These are phyloP conservation scores for Decapterus maruadsi DNA, from an alignment of 2,797 vertebrate genomes.

Conservation along the genomic window DNA sequence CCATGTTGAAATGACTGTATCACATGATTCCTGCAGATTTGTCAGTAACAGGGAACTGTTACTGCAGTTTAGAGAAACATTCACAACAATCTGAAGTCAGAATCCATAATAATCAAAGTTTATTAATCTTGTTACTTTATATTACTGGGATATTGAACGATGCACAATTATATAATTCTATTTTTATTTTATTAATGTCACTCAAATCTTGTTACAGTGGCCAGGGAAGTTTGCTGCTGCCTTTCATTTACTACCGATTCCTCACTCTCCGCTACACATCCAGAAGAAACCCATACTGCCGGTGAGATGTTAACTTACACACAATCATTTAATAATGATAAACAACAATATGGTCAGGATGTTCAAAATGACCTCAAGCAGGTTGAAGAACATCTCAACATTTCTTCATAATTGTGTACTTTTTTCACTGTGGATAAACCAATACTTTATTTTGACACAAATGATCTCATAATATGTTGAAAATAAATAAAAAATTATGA, in stretches of 20 bases:
- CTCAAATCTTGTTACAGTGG: slow-evolving; percentile 85
- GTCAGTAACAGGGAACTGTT: background rate
- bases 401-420: background rate
- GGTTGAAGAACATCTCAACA: background rate
- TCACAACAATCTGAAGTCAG: background rate
- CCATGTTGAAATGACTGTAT: background rate
- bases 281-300: slow-evolving; percentile 97
- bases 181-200: background rate
- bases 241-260: slow-evolving; percentile 99
- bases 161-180: background rate
- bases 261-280: slow-evolving; percentile 97
- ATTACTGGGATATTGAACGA: background rate
- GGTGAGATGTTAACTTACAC: slow-evolving; percentile 84
- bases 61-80: background rate
- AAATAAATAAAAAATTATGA: background rate
- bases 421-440: background rate
- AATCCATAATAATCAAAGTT: background rate
- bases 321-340: background rate
- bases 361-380: background rate
- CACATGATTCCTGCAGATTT: background rate
- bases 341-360: background rate
- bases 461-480: background rate
- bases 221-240: slow-evolving; percentile 96
- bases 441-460: background rate
- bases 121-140: background rate